These are phyloP conservation scores for Tenthredo distinguenda DNA, from an alignment of 2,888 invertebrate genomes.

Conservation along the genomic window DNA sequence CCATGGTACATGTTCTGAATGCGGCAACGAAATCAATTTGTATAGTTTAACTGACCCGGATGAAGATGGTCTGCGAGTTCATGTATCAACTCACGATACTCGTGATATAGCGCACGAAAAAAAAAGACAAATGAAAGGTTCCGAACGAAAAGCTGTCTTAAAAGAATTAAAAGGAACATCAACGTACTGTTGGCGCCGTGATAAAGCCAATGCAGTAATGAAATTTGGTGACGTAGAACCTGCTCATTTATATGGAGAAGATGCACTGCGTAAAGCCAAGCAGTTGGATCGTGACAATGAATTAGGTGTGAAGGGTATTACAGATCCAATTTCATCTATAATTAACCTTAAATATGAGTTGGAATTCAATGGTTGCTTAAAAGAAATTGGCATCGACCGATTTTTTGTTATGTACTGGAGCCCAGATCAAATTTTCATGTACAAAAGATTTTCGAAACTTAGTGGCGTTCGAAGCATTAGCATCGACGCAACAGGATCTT, in stretches of 20 bases:
- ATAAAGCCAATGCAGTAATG: not conserved
- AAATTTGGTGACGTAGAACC: not conserved
- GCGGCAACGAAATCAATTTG: not conserved
- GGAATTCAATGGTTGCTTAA: constrained; percentile 44
- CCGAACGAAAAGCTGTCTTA: not conserved
- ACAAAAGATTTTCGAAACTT: constrained; percentile 41
- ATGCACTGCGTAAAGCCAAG: constrained; percentile 6
- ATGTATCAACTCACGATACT: not conserved
- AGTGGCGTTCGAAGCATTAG: constrained; percentile 26
- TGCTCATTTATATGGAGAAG: not conserved
- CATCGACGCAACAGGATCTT: constrained; percentile 54
- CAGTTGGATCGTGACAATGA: not conserved
- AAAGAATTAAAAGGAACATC: not conserved
- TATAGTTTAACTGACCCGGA: constrained; percentile 1
- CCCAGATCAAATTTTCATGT: constrained; percentile 44
- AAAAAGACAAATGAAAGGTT: not conserved
- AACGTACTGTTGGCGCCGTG: constrained; percentile 13
- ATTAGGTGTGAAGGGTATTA: constrained; percentile 6
- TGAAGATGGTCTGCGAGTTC: not conserved
- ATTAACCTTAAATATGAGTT: constrained; percentile 45
- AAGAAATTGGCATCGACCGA: constrained; percentile 47
- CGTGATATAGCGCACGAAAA: not conserved
- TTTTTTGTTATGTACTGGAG: constrained; percentile 55
- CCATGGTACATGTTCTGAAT: constrained; percentile 9
- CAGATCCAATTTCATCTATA: constrained; percentile 34